Evolutionary conservation across 2,797 vertebrate genomes (phyloP), one percentile per base, ranked within the genome.

Genomic region (Neosilurus hyrtlii): DNA sequence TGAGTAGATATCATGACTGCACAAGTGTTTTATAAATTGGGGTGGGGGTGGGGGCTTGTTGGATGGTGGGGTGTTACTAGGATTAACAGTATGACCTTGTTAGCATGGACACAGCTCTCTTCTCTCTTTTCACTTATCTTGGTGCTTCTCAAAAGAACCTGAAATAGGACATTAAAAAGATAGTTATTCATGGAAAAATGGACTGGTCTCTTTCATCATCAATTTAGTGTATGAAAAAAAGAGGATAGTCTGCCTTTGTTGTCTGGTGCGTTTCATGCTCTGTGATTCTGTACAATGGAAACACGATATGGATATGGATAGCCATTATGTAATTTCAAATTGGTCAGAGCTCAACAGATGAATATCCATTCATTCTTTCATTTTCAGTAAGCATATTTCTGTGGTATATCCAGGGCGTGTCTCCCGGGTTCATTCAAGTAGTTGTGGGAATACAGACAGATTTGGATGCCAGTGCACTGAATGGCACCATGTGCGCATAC

Each of bases 211-310:
- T 65, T 79, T 20, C 24, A 78, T 78, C 43, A 20, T 77, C 75
- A 77, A 20, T 65, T 79, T 65, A 3, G 24, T 22, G 24, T 43
- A 18, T 65, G 26, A 20, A 51, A 52, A 18, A 78, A 16, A 26
- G 30, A 30, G 61, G 62, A 79, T 51, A 20, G 24, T 52, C 15
- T 20, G 75, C 63, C 61, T 79, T 8, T 79, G 15, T 52, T 43
- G 57, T 43, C 57, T 61, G 20, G 30, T 24, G 43, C 57, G n/a
- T 76, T 76, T 79, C 24, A 79, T 10, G 11, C 62, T 20, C 5
- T 30, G 62, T 66, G 76, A 37, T 79, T 66, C 26, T 12, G 49
- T 66, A 8, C 65, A 79, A 79, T 30, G 24, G 76, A 52, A 79
- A 79, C 52, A 35, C 76, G 30, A 30, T 30, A 30, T 30, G 24